Conservation (phyloP, 2,113 vertebrate species). For the Melospiza georgiana region DNA sequence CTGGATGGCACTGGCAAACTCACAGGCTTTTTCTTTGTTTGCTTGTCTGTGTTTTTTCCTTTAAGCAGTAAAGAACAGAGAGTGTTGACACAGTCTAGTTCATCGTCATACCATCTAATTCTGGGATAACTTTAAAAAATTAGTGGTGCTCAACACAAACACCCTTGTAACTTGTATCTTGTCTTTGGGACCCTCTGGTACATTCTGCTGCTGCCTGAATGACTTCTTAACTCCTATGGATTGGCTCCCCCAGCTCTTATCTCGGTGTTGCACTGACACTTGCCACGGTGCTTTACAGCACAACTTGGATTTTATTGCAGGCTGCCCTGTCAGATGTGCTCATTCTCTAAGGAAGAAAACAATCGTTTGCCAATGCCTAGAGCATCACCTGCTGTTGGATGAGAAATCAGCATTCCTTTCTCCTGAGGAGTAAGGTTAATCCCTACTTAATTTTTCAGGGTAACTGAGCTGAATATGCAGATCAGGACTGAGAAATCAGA, state of each 20-base stretch:
- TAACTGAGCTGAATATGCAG: neutral
- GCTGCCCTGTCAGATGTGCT: neutral
- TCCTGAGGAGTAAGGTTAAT: neutral
- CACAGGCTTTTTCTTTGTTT: neutral
- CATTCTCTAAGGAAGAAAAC: neutral
- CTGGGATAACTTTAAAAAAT: neutral
- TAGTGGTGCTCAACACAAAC: neutral
- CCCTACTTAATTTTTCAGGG: neutral
- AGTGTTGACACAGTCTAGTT: neutral
- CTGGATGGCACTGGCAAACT: neutral
- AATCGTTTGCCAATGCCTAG: neutral
- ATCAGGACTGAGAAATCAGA: neutral
- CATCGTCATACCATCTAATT: rapidly evolving
- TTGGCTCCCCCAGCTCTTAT: neutral
- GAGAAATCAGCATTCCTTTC: neutral
- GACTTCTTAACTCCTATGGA: neutral
- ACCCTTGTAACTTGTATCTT: neutral
- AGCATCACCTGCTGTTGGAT: conserved; percentile 45
- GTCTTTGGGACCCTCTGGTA: rapidly evolving
- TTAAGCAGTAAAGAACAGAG: neutral
- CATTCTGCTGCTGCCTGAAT: neutral
- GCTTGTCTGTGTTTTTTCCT: neutral
- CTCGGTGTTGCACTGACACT: neutral
- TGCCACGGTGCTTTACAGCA: neutral
- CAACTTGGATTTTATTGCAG: neutral